Evolutionary conservation across 2,888 invertebrate genomes (phyloP).

Genomic region (Ephialtes manifestator): DNA sequence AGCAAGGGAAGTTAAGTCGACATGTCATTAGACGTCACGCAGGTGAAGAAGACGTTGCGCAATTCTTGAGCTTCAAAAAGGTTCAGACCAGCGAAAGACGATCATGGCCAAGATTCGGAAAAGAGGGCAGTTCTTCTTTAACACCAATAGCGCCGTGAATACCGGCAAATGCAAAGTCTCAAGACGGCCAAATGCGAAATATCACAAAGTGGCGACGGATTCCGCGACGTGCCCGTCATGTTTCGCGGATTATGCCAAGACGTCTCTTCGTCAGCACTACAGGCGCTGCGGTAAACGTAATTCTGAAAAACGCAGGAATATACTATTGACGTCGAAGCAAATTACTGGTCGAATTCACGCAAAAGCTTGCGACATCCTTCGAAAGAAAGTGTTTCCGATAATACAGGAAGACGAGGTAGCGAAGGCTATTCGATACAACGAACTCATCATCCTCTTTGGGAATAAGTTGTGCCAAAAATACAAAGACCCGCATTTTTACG

Average conservation of each 20-base stretch:
- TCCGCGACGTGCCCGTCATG: constrained; percentile 59
- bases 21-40: constrained; percentile 51
- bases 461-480: constrained; percentile 65
- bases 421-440: constrained; percentile 58
- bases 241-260: constrained; percentile 42
- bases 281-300: constrained; percentile 37
- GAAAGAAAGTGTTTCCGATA: constrained; percentile 51
- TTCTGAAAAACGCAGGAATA: background rate
- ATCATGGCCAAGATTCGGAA: constrained; percentile 57
- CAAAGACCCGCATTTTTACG: constrained; percentile 53
- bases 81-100: constrained; percentile 35
- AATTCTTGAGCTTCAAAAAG: constrained; percentile 43
- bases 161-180: constrained; percentile 50
- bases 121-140: constrained; percentile 50
- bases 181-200: constrained; percentile 48
- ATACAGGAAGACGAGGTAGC: constrained; percentile 48
- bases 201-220: constrained; percentile 42
- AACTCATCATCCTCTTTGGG: constrained; percentile 56
- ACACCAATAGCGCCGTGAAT: constrained; percentile 39
- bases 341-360: constrained; percentile 57
- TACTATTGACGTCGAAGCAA: constrained; percentile 23
- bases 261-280: constrained; percentile 46
- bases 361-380: constrained; percentile 36
- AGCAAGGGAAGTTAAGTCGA: constrained; percentile 60
- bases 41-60: constrained; percentile 45